Conservation (phyloP, 2,113 vertebrate species). For the Scopus umbretta region DNA sequence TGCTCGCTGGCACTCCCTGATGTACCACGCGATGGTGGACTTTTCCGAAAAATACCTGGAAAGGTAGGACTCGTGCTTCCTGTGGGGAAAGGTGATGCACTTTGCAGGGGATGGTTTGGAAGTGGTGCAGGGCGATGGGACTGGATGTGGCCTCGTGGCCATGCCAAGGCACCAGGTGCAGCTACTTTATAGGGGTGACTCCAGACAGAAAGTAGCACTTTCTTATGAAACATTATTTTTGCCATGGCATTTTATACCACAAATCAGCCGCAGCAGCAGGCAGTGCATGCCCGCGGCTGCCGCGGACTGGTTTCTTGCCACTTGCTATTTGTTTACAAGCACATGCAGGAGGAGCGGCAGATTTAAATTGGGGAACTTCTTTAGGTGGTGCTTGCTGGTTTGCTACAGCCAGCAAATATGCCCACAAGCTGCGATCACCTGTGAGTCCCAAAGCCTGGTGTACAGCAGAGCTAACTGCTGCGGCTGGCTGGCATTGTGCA, state of each 20-base stretch:
- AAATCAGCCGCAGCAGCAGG: rapidly evolving
- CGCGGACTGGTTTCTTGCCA: rapidly evolving
- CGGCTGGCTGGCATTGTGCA: neutral
- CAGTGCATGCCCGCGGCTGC: neutral
- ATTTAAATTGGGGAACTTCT: neutral
- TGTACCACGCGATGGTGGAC: constrained; percentile 80
- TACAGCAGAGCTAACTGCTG: neutral
- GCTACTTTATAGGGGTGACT: neutral
- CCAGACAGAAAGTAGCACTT: neutral
- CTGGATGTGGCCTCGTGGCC: neutral
- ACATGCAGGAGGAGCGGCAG: neutral
- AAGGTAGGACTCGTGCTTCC: constrained; percentile 73
- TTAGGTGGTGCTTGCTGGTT: neutral
- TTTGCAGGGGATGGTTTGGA: neutral
- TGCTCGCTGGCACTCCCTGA: neutral
- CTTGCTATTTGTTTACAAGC: neutral
- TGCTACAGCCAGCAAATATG: neutral
- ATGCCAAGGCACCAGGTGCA: rapidly evolving
- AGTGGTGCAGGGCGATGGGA: rapidly evolving
- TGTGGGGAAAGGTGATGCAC: neutral
- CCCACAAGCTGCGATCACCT: rapidly evolving
- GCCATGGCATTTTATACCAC: neutral
- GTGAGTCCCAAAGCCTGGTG: neutral
- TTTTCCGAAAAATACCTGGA: constrained; percentile 87
- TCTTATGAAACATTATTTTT: neutral